Evolutionary conservation across 1,140 invertebrate species (phyloP), one percentile per base, ranked within the genome.

Genomic region (Oscheius sp.): DNA sequence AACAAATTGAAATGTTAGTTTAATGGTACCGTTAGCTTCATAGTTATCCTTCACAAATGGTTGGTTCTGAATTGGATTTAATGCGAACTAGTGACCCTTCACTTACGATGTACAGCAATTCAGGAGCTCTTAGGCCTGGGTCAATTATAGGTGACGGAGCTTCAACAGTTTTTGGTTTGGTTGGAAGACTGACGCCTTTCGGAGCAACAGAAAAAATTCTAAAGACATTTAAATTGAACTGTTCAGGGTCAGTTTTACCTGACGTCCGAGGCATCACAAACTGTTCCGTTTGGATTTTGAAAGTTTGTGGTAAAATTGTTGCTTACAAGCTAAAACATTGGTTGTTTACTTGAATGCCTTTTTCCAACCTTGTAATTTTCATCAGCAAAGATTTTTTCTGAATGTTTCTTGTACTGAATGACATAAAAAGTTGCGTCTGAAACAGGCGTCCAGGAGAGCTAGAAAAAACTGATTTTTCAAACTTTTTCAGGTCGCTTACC

Each of bases 1-100:
- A 62, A 34, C 26, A 64, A 61, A 76, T 23, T 29, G 32, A 26
- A 76, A 52, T 15, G 49, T 61, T 36, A 76, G 35, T 15, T 79
- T 76, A 10, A 76, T 15, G 3, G 75, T 76, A 15, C 75, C 75
- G 29, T 76, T 76, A 20, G 63, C 15, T 4, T 77, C 1, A 26
- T 76, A 74, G 31, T 36, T 49, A 13, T 76, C 76, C 2, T 23
- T 15, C 26, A 31, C 62, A 26, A 71, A 73, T 7, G 75, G 75
- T 2, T 64, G 64, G 20, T 77, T 26, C 61, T 63, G 35, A 63
- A 63, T 32, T 26, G 10, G 18, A 10, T 32, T 18, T 26, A 36
- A 29, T 13, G 15, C 15, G 36, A 29, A 7, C 10, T 13, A 13
- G 10, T 32, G 18, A 34, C 36, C 15, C 10, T 36, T 18, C 23